Evolutionary conservation across 2,797 vertebrate species (phyloP).

Genomic region (Rhinichthys osculus): DNA sequence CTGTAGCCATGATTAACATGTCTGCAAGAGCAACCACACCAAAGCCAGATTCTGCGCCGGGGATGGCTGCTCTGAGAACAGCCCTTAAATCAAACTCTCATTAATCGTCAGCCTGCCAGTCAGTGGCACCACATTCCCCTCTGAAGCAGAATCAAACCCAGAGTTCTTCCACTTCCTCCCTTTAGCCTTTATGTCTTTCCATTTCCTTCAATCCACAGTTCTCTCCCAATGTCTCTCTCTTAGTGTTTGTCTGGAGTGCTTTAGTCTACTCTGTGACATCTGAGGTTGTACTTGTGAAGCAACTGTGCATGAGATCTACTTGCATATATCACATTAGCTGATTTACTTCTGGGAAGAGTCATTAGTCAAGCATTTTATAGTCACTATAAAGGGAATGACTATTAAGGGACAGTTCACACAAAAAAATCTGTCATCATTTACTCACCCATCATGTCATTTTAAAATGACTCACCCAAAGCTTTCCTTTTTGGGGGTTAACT

Average conservation of each 20-base stretch:
- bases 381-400: background rate
- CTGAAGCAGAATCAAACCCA: conserved; percentile 53
- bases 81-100: conserved; percentile 66
- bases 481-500: background rate
- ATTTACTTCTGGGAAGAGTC: conserved; percentile 16
- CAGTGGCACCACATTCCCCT: conserved; percentile 54
- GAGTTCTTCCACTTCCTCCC: conserved; percentile 28
- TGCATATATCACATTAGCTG: background rate
- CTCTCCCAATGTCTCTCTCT: conserved; percentile 29
- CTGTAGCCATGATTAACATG: conserved; percentile 62
- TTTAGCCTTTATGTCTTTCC: conserved; percentile 43
- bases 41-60: conserved; percentile 54
- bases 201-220: conserved; percentile 47
- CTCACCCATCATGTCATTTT: background rate
- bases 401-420: background rate
- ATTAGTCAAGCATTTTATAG: conserved; percentile 3
- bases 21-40: conserved; percentile 64
- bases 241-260: conserved; percentile 23
- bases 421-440: background rate
- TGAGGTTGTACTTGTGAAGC: conserved; percentile 13
- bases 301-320: background rate
- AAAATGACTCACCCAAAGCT: background rate
- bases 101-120: conserved; percentile 56
- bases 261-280: conserved; percentile 6
- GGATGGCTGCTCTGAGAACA: conserved; percentile 58